These are phyloP conservation scores for Phrynocephalus guinanensis DNA, from an alignment of 2,797 vertebrate species.

Conservation along the genomic window DNA sequence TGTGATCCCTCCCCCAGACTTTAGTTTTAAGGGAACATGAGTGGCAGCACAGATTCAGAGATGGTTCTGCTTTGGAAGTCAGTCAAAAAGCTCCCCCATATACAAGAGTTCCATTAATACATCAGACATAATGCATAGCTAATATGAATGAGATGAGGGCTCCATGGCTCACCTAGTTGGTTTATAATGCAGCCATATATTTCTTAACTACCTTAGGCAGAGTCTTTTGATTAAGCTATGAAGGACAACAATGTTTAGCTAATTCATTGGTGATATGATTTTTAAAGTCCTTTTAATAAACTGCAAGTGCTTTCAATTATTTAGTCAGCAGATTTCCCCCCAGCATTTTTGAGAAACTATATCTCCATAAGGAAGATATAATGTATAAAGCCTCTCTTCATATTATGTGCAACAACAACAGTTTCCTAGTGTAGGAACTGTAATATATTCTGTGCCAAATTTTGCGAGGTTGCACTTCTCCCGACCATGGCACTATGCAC, in stretches of 20 bases:
- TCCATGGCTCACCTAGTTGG: neutral
- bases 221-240: neutral
- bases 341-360: neutral
- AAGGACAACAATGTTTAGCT: neutral
- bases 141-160: neutral
- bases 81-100: neutral
- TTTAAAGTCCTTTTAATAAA: conserved; percentile 1
- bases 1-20: neutral
- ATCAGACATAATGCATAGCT: neutral
- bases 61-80: neutral
- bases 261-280: neutral
- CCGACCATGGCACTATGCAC: neutral
- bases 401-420: neutral
- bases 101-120: neutral
- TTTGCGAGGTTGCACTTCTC: neutral
- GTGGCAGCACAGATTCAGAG: neutral
- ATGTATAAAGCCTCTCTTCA: neutral
- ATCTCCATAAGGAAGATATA: neutral
- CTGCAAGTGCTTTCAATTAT: neutral
- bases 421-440: neutral
- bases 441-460: neutral
- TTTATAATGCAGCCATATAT: neutral
- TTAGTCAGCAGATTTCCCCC: neutral
- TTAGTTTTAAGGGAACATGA: neutral
- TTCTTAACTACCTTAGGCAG: neutral